Percentiles rank a stretch among this genome's conserved stretches.
phyloP scores from a whole-genome alignment of 2,113 vertebrate species.

The Urocitellus parryii region DNA sequence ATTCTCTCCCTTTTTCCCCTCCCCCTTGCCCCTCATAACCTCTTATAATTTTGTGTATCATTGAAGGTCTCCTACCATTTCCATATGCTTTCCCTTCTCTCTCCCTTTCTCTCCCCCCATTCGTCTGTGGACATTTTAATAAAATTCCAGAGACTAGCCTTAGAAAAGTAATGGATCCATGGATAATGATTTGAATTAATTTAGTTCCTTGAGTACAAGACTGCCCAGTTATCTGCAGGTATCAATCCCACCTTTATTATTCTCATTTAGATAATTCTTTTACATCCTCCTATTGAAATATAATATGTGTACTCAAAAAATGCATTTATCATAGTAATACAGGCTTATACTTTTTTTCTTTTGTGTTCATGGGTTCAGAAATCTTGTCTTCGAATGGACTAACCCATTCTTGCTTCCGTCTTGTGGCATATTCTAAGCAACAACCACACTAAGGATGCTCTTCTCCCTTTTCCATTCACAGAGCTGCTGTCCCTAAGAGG shows the following conservation, averaged over 20 bases:
- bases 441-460: not conserved
- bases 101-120: too few relatives aligned
- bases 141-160: conserved; percentile 13
- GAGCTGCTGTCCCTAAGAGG: not conserved
- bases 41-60: too few relatives aligned
- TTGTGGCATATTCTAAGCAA: not conserved
- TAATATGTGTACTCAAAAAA: not conserved
- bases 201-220: not conserved
- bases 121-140: not conserved
- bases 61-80: too few relatives aligned
- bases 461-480: not conserved
- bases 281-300: conserved; percentile 20
- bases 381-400: not conserved
- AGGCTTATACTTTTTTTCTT: not conserved
- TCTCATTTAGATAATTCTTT: not conserved
- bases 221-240: not conserved
- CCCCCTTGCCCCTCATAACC: too few relatives aligned
- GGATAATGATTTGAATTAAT: conserved; percentile 17
- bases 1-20: too few relatives aligned
- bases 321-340: not conserved
- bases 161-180: not conserved
- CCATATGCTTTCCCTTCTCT: too few relatives aligned
- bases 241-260: not conserved
- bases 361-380: not conserved
- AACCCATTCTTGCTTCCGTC: not conserved